A percentile compares a stretch with the other conserved stretches of the same genome.
Evolutionary conservation across 1,140 invertebrate genomes (phyloP).

Genomic region (Drosophila mojavensis): DNA sequence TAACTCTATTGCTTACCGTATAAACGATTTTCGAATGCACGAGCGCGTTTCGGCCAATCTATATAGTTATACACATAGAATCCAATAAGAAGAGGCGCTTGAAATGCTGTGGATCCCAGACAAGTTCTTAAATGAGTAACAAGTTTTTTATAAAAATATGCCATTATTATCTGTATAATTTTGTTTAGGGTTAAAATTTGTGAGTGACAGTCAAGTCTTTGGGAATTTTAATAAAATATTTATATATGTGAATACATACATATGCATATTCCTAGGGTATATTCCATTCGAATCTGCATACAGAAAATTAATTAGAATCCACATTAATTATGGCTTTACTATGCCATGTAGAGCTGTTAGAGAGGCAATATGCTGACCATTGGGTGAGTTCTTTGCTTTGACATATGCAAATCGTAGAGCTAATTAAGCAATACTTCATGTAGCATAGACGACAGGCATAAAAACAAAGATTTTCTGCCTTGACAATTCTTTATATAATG

Average conservation of each 20-base stretch:
- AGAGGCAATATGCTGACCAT: slow-evolving; percentile 6
- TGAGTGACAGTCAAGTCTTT: neutral
- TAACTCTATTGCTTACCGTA: neutral
- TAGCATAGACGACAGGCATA: slow-evolving; percentile 43
- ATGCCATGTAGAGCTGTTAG: slow-evolving; percentile 31
- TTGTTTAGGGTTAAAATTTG: neutral
- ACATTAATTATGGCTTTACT: slow-evolving; percentile 38
- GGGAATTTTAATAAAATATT: neutral
- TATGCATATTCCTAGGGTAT: slow-evolving; percentile 1
- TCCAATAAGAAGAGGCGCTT: slow-evolving; percentile 6
- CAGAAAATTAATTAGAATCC: slow-evolving; percentile 24
- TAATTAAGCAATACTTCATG: slow-evolving; percentile 68
- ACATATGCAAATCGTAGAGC: slow-evolving; percentile 70
- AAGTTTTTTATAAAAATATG: slow-evolving; percentile 10
- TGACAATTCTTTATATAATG: slow-evolving; percentile 42
- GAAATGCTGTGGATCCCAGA: slow-evolving; percentile 10
- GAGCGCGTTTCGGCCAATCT: neutral
- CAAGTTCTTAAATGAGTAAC: slow-evolving; percentile 8
- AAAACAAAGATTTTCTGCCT: slow-evolving; percentile 56
- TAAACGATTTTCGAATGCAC: neutral
- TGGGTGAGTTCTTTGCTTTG: slow-evolving; percentile 52
- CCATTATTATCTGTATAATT: slow-evolving; percentile 1
- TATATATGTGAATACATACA: no score
- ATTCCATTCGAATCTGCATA: neutral
- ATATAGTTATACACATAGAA: slow-evolving; percentile 6